These are phyloP conservation scores for Caenorhabditis japonica DNA, from an alignment of 2,888 invertebrate genomes.

Conservation along the genomic window DNA sequence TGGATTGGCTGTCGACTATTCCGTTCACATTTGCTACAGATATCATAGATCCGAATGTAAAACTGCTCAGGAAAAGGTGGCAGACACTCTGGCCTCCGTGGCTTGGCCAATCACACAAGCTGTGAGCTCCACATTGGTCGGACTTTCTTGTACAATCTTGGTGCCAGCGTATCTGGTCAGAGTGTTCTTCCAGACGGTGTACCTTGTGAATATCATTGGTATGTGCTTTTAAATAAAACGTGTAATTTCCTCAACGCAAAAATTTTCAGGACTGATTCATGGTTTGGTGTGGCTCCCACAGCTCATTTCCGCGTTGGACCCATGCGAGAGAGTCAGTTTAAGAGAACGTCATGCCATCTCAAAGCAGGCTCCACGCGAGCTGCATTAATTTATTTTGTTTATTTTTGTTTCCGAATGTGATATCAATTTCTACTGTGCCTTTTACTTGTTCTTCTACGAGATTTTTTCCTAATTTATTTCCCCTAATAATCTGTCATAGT, in stretches of 20 bases:
- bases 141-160: slow-evolving; percentile 65
- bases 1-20: slow-evolving; percentile 76
- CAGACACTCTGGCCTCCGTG: slow-evolving; percentile 74
- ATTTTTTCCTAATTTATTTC: slow-evolving; percentile 16
- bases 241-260: too few species aligned
- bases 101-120: slow-evolving; percentile 76
- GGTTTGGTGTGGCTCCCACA: slow-evolving; percentile 76
- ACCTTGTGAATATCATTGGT: slow-evolving; percentile 74
- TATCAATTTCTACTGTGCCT: slow-evolving; percentile 10
- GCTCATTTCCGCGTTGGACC: slow-evolving; percentile 74
- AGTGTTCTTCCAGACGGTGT: slow-evolving; percentile 77
- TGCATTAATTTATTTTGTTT: slow-evolving; percentile 15
- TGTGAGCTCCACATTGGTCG: slow-evolving; percentile 73
- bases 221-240: background rate
- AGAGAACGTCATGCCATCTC: slow-evolving; percentile 52
- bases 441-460: slow-evolving; percentile 26
- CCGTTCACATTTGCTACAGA: slow-evolving; percentile 76
- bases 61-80: slow-evolving; percentile 68
- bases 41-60: slow-evolving; percentile 72
- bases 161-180: slow-evolving; percentile 76
- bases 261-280: slow-evolving; percentile 41
- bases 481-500: slow-evolving; percentile 25
- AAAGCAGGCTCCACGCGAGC: slow-evolving; percentile 30
- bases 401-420: background rate
- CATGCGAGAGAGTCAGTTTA: slow-evolving; percentile 73